phyloP scores from a whole-genome alignment of 2,888 invertebrate species.

The Acronicta psi region DNA sequence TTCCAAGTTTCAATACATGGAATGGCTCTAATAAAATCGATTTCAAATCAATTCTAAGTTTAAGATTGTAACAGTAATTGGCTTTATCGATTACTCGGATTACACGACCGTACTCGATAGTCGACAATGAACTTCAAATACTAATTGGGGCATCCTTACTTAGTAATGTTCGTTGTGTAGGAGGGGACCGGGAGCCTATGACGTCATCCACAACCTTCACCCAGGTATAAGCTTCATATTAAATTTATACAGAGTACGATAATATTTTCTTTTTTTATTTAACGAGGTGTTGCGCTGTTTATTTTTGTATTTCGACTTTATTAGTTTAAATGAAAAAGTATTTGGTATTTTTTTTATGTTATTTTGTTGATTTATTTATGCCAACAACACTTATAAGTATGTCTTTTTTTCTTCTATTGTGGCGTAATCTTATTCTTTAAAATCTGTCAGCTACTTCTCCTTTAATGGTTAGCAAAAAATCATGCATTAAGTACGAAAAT shows the following conservation, averaged over 20 bases:
- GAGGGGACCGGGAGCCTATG: conserved; percentile 47
- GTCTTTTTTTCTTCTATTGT: too few relatives aligned
- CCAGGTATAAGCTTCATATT: conserved; percentile 57
- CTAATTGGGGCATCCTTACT: conserved; percentile 54
- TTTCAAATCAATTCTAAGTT: conserved; percentile 39
- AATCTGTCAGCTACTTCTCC: too few relatives aligned
- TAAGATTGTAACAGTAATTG: conserved; percentile 45
- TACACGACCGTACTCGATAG: conserved; percentile 43
- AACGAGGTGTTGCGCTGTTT: conserved; percentile 43
- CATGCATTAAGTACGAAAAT: neutral
- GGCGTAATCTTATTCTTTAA: too few relatives aligned
- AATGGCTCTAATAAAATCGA: conserved; percentile 19
- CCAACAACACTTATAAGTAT: too few relatives aligned
- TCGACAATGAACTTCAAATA: conserved; percentile 53
- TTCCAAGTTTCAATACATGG: conserved; percentile 19
- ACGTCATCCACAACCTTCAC: conserved; percentile 66
- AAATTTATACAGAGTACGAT: conserved; percentile 58
- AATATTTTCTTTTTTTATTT: conserved; percentile 53
- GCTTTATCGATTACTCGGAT: conserved; percentile 46
- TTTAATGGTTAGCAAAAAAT: neutral
- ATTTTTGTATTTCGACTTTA: conserved; percentile 35
- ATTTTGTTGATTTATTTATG: neutral
- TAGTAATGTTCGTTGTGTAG: conserved; percentile 47
- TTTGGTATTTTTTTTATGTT: conserved; percentile 7
- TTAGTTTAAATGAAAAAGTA: conserved; percentile 31